Conservation (phyloP, 2,113 vertebrate genomes). For the Nycticryphes semicollaris region DNA sequence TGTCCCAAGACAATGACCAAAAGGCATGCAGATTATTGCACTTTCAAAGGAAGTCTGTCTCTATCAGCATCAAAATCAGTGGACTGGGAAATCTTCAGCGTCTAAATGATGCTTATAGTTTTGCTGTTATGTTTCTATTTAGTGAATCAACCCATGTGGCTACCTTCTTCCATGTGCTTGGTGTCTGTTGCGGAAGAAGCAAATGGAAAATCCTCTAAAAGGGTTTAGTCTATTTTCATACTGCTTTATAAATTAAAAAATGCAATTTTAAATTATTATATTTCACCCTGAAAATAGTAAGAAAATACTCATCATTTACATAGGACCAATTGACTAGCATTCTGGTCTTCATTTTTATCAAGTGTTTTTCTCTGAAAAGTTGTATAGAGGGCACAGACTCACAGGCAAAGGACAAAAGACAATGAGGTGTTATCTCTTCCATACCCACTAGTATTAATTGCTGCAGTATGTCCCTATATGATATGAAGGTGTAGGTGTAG, state of each 20-base stretch:
- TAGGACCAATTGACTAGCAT: background rate
- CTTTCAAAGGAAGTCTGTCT: constrained; percentile 77
- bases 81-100: constrained; percentile 82
- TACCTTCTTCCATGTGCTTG: constrained; percentile 35
- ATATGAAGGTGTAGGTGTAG: background rate
- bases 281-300: background rate
- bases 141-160: constrained; percentile 74
- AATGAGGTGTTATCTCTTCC: background rate
- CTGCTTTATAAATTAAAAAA: background rate
- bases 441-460: background rate
- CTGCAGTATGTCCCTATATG: background rate
- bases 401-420: background rate
- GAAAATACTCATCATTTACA: background rate
- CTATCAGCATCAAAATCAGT: constrained; percentile 84
- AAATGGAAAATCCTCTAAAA: background rate
- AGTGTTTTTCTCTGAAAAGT: background rate
- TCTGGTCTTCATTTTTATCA: background rate
- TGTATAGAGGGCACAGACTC: background rate
- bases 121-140: constrained; percentile 78
- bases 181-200: background rate
- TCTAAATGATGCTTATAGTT: constrained; percentile 84
- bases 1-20: constrained; percentile 74
- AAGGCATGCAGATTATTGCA: constrained; percentile 73
- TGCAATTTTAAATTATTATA: background rate
- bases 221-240: background rate